Percentiles rank a stretch among this genome's conserved stretches.
These are phyloP conservation scores for Sula dactylatra DNA, from an alignment of 2,113 vertebrate genomes.

Conservation along the genomic window DNA sequence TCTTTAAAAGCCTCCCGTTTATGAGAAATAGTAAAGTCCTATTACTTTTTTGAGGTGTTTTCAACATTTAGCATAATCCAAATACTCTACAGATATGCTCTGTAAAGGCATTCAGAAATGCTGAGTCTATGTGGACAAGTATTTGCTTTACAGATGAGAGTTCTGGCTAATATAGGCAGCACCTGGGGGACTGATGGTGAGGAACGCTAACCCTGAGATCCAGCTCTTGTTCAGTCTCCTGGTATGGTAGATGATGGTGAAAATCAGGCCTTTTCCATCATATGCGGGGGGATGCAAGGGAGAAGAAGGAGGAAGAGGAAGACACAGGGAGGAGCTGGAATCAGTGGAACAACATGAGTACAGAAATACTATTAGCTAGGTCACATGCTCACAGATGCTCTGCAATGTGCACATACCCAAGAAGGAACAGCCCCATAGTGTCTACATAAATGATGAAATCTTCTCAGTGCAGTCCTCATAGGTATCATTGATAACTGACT, in stretches of 20 bases:
- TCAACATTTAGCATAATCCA: background rate
- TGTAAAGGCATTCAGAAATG: background rate
- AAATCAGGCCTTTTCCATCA: background rate
- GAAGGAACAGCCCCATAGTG: background rate
- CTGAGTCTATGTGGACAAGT: background rate
- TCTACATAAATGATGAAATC: background rate
- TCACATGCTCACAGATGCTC: background rate
- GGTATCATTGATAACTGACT: background rate
- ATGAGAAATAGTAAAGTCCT: background rate
- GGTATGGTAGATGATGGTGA: background rate
- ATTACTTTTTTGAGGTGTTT: background rate
- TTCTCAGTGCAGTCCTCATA: background rate
- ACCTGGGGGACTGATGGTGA: background rate
- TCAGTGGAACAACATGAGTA: background rate
- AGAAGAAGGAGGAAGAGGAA: background rate
- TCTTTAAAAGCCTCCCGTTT: background rate
- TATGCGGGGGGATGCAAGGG: fast-evolving
- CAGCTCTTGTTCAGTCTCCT: background rate
- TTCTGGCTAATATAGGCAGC: background rate
- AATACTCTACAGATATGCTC: background rate
- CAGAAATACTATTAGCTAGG: background rate
- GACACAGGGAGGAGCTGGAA: background rate
- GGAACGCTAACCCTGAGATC: background rate
- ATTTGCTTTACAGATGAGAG: background rate
- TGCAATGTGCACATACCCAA: background rate